These are phyloP conservation scores for Peromyscus aztecus DNA, from an alignment of 2,797 vertebrate genomes.

Conservation along the genomic window DNA sequence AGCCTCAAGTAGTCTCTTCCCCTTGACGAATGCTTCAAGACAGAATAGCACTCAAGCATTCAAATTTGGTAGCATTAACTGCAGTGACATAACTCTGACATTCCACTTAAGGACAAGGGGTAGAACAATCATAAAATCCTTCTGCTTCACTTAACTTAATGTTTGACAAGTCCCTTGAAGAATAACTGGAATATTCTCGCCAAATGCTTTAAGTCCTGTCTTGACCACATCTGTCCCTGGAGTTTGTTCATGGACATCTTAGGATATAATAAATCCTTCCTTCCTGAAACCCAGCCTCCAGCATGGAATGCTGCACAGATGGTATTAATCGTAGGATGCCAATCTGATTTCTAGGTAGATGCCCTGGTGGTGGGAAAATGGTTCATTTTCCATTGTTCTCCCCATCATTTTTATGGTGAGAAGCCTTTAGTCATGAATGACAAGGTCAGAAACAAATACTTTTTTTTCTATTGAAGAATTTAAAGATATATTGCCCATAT, in stretches of 20 bases:
- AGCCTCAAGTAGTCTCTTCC: constrained; percentile 10
- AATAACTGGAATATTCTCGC: constrained; percentile 65
- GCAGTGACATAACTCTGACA: constrained; percentile 63
- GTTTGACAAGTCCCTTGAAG: constrained; percentile 69
- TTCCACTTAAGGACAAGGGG: constrained; percentile 68
- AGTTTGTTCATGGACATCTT: constrained; percentile 62
- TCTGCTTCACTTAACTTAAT: constrained; percentile 65
- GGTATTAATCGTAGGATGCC: constrained; percentile 13
- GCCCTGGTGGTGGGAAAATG: neutral
- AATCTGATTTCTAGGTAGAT: constrained; percentile 49
- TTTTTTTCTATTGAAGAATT: neutral
- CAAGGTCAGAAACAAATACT: neutral
- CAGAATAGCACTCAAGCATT: constrained; percentile 51
- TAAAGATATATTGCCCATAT: constrained; percentile 29
- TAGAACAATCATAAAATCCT: constrained; percentile 66
- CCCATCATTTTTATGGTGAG: neutral
- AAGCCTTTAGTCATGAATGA: neutral
- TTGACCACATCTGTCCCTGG: constrained; percentile 65
- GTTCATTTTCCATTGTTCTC: neutral
- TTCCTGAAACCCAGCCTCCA: constrained; percentile 46
- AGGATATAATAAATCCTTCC: constrained; percentile 66
- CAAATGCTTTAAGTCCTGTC: constrained; percentile 63
- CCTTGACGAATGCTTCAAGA: constrained; percentile 60
- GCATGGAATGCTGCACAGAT: constrained; percentile 48
- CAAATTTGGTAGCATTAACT: constrained; percentile 63